These are phyloP conservation scores for Hemichromis elongatus DNA, from an alignment of 2,113 vertebrate genomes.

Conservation along the genomic window DNA sequence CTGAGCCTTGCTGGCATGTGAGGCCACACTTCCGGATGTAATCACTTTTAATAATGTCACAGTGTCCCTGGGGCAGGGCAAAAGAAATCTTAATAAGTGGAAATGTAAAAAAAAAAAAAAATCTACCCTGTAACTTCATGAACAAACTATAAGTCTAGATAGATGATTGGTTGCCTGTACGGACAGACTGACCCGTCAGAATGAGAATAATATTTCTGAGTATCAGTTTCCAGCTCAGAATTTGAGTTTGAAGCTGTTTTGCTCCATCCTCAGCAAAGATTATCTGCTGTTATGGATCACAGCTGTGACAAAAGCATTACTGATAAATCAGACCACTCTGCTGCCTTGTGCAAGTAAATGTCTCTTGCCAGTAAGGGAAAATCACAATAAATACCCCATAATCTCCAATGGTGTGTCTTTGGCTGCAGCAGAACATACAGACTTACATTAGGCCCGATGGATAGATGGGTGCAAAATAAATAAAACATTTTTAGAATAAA, in stretches of 20 bases:
- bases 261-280: background rate
- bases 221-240: background rate
- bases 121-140: background rate
- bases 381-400: slow-evolving; percentile 11
- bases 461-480: background rate
- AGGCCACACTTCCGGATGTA: slow-evolving; percentile 12
- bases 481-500: background rate
- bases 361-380: slow-evolving; percentile 13
- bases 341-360: slow-evolving; percentile 17
- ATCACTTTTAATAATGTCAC: slow-evolving; percentile 14
- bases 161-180: background rate
- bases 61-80: background rate
- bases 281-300: slow-evolving; percentile 24
- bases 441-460: background rate
- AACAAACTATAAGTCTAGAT: background rate
- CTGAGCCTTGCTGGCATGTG: background rate
- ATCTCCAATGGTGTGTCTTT: background rate
- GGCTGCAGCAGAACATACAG: background rate
- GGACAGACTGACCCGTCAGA: background rate
- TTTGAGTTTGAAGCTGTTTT: background rate
- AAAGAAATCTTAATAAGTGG: background rate
- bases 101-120: background rate
- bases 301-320: slow-evolving; percentile 38
- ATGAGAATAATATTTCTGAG: background rate
- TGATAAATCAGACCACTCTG: slow-evolving; percentile 27